These are phyloP conservation scores for Jordanella pulchra DNA, from an alignment of 2,797 vertebrate genomes.

Conservation along the genomic window DNA sequence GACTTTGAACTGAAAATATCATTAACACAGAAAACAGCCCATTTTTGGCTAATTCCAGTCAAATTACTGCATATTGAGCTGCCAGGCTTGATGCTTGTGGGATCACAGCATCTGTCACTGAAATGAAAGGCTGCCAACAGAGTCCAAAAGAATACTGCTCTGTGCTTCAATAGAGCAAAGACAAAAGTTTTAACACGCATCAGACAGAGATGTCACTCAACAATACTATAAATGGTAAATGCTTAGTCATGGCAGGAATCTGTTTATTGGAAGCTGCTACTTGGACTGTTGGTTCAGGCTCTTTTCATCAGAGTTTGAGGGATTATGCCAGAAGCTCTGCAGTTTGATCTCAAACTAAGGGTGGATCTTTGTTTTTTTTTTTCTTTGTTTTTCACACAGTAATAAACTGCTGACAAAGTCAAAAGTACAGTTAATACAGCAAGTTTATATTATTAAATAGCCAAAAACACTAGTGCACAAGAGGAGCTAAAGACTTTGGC, in stretches of 20 bases:
- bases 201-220: not conserved
- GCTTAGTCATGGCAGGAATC: slow-evolving; percentile 21
- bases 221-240: slow-evolving; percentile 12
- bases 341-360: slow-evolving; percentile 21
- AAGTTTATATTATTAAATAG: not conserved
- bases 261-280: slow-evolving; percentile 29
- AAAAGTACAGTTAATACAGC: not conserved
- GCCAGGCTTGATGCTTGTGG: slow-evolving; percentile 45
- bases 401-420: slow-evolving; percentile 27
- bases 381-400: slow-evolving; percentile 13
- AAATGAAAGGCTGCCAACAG: slow-evolving; percentile 43
- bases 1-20: slow-evolving; percentile 22
- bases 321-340: slow-evolving; percentile 19
- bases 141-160: slow-evolving; percentile 33
- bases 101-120: slow-evolving; percentile 64
- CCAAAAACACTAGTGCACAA: no score
- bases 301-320: slow-evolving; percentile 37
- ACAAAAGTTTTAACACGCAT: not conserved
- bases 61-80: slow-evolving; percentile 51
- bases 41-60: slow-evolving; percentile 24
- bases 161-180: slow-evolving; percentile 7
- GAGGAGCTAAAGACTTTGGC: no score
- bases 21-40: slow-evolving; percentile 18
- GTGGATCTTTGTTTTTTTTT: slow-evolving; percentile 25
- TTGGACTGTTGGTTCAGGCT: slow-evolving; percentile 39